These are phyloP conservation scores for Halocynthia aurantium DNA, from an alignment of 23 tunicate genomes.

Conservation along the genomic window DNA sequence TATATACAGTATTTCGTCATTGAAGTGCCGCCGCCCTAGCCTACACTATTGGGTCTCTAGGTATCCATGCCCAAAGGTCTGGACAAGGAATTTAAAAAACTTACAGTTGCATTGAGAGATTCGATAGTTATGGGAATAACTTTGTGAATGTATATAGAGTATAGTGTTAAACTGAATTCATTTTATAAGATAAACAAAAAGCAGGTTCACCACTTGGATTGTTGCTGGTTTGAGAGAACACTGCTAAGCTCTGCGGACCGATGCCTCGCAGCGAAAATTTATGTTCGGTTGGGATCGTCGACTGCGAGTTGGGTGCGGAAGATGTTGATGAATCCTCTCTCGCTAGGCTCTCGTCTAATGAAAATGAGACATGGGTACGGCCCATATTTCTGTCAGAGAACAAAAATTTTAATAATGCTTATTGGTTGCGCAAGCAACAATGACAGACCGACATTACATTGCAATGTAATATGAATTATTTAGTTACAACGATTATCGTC, in stretches of 20 bases:
- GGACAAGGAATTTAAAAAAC: too few species aligned
- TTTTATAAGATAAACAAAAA: too few species aligned
- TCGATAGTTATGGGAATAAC: too few species aligned
- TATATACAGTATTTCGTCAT: too few species aligned
- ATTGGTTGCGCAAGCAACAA: neutral
- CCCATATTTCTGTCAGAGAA: slow-evolving; percentile 41
- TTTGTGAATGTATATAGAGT: too few species aligned
- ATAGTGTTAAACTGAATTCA: too few species aligned
- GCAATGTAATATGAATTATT: neutral
- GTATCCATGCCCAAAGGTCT: too few species aligned
- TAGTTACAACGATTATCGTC: neutral
- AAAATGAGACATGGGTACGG: slow-evolving; percentile 58
- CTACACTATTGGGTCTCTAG: too few species aligned
- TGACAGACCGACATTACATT: neutral
- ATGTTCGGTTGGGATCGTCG: slow-evolving; percentile 46
- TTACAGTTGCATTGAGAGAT: too few species aligned
- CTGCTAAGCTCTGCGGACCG: slow-evolving; percentile 69
- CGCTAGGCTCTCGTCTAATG: slow-evolving; percentile 43
- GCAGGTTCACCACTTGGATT: too few species aligned
- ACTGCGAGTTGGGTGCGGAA: neutral
- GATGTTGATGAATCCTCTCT: slow-evolving; percentile 12
- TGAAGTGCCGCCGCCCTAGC: too few species aligned
- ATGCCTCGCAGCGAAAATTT: slow-evolving; percentile 72
- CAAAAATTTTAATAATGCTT: neutral
- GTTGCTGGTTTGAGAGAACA: slow-evolving; percentile 33